Evolutionary conservation across 2,797 vertebrate species (phyloP).

Genomic region (Chaetophractus vellerosus): DNA sequence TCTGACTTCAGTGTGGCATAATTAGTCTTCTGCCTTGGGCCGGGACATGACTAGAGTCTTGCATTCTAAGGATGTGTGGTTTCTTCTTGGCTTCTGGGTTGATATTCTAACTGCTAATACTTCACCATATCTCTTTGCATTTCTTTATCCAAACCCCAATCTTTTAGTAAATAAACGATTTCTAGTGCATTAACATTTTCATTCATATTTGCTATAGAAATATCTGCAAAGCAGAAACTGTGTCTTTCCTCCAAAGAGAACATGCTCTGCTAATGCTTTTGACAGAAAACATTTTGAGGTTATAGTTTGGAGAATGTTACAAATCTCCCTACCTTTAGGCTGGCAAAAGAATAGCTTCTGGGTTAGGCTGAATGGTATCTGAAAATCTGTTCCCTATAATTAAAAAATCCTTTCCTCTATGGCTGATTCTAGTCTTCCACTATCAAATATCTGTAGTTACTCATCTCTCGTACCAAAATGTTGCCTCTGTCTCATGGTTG

Average conservation of each 20-base stretch:
- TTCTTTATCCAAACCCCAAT: background rate
- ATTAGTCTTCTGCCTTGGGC: background rate
- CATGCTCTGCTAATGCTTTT: background rate
- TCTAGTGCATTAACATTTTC: background rate
- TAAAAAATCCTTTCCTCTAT: background rate
- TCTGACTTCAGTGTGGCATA: background rate
- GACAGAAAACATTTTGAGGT: background rate
- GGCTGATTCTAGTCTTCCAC: background rate
- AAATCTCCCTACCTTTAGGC: background rate
- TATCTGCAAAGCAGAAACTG: constrained; percentile 9
- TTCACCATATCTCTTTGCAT: background rate
- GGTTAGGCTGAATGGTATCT: background rate
- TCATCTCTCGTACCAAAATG: background rate
- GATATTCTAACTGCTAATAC: background rate
- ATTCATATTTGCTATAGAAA: constrained; percentile 45
- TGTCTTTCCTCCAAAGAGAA: constrained; percentile 4
- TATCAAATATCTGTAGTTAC: background rate
- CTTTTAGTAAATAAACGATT: constrained; percentile 35
- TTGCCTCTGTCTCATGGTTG: background rate
- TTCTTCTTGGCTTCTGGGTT: background rate
- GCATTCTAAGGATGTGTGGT: background rate
- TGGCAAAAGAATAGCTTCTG: background rate
- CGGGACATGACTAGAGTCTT: background rate
- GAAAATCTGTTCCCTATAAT: background rate
- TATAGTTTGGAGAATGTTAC: background rate